These are phyloP conservation scores for Polypedilum pembai DNA, from an alignment of 1,140 invertebrate species.

Conservation along the genomic window DNA sequence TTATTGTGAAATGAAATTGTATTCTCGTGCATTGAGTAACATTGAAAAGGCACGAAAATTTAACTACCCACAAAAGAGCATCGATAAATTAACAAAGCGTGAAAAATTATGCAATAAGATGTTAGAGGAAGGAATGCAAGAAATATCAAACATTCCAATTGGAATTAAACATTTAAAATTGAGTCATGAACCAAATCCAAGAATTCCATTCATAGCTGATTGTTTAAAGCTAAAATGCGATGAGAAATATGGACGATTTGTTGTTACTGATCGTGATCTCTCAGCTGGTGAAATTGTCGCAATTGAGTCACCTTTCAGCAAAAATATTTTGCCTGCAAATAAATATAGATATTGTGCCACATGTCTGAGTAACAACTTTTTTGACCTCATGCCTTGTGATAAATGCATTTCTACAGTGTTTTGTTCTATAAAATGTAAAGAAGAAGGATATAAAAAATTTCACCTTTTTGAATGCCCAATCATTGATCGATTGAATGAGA, in stretches of 20 bases:
- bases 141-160: not conserved
- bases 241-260: not conserved
- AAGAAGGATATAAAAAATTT: constrained; percentile 14
- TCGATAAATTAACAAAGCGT: constrained; percentile 26
- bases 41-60: not conserved
- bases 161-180: not conserved
- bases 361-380: not conserved
- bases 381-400: constrained; percentile 12
- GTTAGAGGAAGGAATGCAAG: not conserved
- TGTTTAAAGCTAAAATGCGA: constrained; percentile 1
- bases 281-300: constrained; percentile 11
- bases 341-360: constrained; percentile 7
- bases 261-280: not conserved
- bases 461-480: constrained; percentile 19
- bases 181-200: constrained; percentile 20
- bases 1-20: constrained; percentile 26
- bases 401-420: constrained; percentile 19
- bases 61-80: constrained; percentile 20
- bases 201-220: constrained; percentile 22
- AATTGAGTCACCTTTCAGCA: constrained; percentile 17
- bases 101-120: not conserved
- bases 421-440: not conserved
- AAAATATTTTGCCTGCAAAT: not conserved
- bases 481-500: not conserved
- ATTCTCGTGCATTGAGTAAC: not conserved